Conservation (phyloP, 1,140 invertebrate species). For the Hypsibius dujardini region DNA sequence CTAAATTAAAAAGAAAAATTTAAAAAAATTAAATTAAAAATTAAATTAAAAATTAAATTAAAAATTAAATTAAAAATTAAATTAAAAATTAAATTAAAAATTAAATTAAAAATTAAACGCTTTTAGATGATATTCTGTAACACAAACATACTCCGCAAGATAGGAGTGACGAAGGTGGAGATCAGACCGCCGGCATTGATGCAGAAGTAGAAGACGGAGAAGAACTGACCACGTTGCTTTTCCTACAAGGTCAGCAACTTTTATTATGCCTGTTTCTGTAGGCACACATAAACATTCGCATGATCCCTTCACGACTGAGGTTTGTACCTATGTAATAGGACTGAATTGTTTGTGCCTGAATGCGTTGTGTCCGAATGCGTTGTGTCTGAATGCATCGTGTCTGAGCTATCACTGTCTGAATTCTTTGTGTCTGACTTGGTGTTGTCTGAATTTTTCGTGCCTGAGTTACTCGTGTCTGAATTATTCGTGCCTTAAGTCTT, state of each 20-base stretch:
- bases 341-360: no score
- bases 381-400: no score
- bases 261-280: no score
- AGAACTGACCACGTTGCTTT: slow-evolving; percentile 57
- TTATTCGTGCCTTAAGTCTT: no score
- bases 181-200: slow-evolving; percentile 79
- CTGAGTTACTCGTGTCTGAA: no score
- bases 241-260: slow-evolving; percentile 26
- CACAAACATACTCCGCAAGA: slow-evolving; percentile 41
- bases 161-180: slow-evolving; percentile 71
- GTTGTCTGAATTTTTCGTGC: no score
- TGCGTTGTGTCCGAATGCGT: no score
- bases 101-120: slow-evolving; percentile 15
- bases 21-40: slow-evolving; percentile 27
- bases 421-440: no score
- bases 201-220: slow-evolving; percentile 79
- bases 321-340: no score
- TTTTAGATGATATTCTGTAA: background rate
- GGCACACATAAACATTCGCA: no score
- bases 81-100: slow-evolving; percentile 27
- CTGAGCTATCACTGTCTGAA: no score
- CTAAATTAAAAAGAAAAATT: slow-evolving; percentile 23
- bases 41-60: slow-evolving; percentile 26
- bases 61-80: slow-evolving; percentile 14
- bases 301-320: no score